Percentiles rank a stretch among this genome's conserved stretches.
phyloP scores from a whole-genome alignment of 23 tunicate genomes.

The Phallusia fumigata region DNA sequence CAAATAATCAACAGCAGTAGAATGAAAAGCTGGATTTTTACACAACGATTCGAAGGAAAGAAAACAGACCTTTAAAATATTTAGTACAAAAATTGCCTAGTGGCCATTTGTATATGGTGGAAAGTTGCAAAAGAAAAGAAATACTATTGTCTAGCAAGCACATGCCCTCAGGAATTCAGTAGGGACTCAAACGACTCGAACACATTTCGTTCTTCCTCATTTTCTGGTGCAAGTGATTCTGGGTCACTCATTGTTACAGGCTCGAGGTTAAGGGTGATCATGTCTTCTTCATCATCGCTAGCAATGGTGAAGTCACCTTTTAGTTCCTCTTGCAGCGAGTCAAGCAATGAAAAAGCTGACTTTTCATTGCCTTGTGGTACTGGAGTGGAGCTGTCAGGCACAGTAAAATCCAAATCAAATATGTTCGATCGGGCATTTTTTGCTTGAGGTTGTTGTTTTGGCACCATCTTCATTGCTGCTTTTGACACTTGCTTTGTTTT shows the following conservation, averaged over 20 bases:
- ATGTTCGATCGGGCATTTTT: conserved; percentile 14
- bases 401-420: conserved; percentile 51
- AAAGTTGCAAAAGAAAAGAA: neutral
- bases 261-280: conserved; percentile 78
- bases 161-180: conserved; percentile 28
- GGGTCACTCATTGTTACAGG: conserved; percentile 67
- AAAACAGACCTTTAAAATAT: neutral
- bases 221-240: conserved; percentile 43
- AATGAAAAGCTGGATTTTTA: neutral
- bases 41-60: too few species aligned
- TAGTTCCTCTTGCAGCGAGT: conserved; percentile 43
- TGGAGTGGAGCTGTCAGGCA: neutral
- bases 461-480: neutral
- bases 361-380: conserved; percentile 4
- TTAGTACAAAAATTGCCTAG: neutral
- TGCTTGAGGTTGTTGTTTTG: neutral
- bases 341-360: conserved; percentile 13
- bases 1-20: neutral
- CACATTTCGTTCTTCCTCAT: conserved; percentile 89
- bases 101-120: neutral
- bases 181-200: conserved; percentile 87
- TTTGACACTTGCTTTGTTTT: neutral
- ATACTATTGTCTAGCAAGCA: neutral
- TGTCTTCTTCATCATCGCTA: conserved; percentile 62
- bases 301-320: conserved; percentile 25